Percentiles rank a stretch among this genome's conserved stretches.
Conservation (phyloP, 2,797 vertebrate species). For the Diplodus puntazzo region DNA sequence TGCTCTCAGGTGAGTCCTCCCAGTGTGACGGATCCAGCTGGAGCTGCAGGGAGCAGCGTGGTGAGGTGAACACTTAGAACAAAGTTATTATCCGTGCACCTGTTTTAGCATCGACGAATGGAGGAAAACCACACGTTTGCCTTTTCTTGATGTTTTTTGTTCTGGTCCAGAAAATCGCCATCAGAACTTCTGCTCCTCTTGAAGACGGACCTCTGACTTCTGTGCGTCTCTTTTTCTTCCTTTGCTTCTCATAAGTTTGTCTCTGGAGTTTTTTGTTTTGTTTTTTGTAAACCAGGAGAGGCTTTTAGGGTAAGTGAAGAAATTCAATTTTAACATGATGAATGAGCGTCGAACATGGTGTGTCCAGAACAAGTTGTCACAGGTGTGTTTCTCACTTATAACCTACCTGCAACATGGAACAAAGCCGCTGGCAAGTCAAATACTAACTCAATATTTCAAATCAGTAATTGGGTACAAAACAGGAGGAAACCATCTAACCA, state of each 20-base stretch:
- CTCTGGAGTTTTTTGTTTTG: neutral
- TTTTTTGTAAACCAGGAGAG: neutral
- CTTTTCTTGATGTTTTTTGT: too few relatives aligned
- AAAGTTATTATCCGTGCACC: neutral
- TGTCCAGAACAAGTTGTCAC: too few relatives aligned
- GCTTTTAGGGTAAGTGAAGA: conserved; percentile 23
- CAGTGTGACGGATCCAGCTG: conserved; percentile 1
- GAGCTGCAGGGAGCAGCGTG: neutral
- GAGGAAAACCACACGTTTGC: neutral
- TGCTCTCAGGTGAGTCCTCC: neutral
- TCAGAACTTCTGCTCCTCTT: too few relatives aligned
- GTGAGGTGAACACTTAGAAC: neutral
- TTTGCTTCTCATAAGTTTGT: neutral
- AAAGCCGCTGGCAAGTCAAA: neutral
- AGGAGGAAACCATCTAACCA: neutral
- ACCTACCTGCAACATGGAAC: neutral
- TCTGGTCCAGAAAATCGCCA: neutral
- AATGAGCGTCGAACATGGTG: neutral
- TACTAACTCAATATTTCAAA: neutral
- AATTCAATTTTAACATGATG: neutral
- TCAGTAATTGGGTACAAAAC: neutral
- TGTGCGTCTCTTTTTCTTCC: neutral
- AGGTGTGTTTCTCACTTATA: neutral
- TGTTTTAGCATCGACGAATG: neutral
- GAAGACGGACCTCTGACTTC: too few relatives aligned